These are phyloP conservation scores for Astreopora myriophthalma DNA, from an alignment of 64 coral and sea anemone species.

Conservation along the genomic window DNA sequence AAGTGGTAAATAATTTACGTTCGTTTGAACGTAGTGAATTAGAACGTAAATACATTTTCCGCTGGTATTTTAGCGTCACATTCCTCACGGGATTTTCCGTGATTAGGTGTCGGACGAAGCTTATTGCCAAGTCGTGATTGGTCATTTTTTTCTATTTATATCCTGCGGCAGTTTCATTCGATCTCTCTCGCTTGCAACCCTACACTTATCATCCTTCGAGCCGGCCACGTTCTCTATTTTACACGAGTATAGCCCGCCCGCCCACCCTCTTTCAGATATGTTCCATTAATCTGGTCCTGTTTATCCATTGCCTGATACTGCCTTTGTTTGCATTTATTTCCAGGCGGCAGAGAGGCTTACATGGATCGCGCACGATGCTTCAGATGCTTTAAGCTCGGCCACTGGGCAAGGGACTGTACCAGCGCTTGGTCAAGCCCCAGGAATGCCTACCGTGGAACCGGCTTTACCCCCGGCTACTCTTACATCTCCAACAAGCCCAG, in stretches of 20 bases:
- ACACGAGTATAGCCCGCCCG: not conserved
- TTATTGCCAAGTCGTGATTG: not conserved
- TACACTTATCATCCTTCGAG: not conserved
- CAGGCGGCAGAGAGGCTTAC: not conserved
- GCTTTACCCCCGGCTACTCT: not conserved
- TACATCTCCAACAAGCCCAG: not conserved
- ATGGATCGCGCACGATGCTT: not conserved
- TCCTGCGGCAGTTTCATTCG: not conserved
- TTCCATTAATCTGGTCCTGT: too few species aligned
- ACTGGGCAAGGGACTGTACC: not conserved
- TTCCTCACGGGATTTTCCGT: not conserved
- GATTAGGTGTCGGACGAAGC: not conserved
- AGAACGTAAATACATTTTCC: slow-evolving; percentile 5
- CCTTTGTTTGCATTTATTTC: not conserved
- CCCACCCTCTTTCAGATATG: too few species aligned
- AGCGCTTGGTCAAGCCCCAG: not conserved
- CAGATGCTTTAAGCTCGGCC: not conserved
- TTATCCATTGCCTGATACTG: not conserved
- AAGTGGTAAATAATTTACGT: not conserved
- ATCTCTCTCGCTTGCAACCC: not conserved
- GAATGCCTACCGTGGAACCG: not conserved
- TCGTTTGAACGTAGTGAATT: slow-evolving; percentile 46
- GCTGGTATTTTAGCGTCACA: not conserved
- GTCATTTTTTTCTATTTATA: not conserved
- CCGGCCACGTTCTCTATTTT: not conserved